These are phyloP conservation scores for Sinocyclocheilus anophthalmus DNA, from an alignment of 2,113 vertebrate genomes.

Conservation along the genomic window DNA sequence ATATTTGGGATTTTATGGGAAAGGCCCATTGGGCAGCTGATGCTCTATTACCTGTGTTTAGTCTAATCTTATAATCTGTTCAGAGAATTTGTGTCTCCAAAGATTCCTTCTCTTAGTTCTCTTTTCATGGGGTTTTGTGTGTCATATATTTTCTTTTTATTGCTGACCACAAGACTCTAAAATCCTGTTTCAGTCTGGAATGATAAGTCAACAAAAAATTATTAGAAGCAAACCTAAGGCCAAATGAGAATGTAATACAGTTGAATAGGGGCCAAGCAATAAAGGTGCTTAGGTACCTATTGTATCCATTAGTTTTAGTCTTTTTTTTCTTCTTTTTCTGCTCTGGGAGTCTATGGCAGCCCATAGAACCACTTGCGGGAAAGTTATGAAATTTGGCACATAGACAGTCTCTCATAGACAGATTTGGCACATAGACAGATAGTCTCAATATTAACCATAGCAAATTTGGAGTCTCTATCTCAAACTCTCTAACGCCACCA, in stretches of 20 bases:
- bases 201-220: neutral
- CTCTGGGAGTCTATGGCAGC: too few relatives aligned
- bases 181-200: neutral
- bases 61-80: neutral
- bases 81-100: neutral
- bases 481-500: too few relatives aligned
- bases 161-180: neutral
- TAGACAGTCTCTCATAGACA: too few relatives aligned
- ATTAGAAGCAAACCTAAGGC: neutral
- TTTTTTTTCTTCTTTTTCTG: too few relatives aligned
- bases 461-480: too few relatives aligned
- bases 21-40: slow-evolving; percentile 54
- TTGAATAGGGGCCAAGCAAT: neutral
- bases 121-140: neutral
- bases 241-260: neutral
- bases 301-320: too few relatives aligned
- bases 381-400: too few relatives aligned
- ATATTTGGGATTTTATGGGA: slow-evolving; percentile 59
- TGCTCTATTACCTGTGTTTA: slow-evolving; percentile 48
- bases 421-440: too few relatives aligned
- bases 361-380: too few relatives aligned
- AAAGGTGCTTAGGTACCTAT: too few relatives aligned
- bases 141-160: neutral
- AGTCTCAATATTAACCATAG: too few relatives aligned
- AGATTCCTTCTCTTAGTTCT: neutral